Base-by-base conservation (phyloP, 2,797 vertebrate species). In the Mus minutoides region DNA sequence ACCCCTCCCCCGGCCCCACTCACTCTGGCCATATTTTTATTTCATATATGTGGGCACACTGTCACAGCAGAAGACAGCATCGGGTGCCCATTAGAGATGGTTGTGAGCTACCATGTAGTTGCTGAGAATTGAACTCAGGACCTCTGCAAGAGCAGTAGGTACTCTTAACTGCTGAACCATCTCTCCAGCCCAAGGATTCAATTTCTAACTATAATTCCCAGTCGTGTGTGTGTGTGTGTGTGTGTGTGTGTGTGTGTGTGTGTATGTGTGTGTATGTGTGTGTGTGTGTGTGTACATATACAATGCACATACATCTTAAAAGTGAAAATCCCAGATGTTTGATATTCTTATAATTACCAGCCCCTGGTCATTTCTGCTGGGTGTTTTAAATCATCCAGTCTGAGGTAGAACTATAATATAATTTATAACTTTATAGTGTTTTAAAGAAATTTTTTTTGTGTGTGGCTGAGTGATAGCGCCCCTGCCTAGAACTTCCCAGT, bases 271-370 rank as follows among this genome's bases (percentile, higher is more conserved):
- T 64, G 62, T 64, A 29, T n/a, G 5, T 8, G 29, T 64, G 62
- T 64, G 26, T 64, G 62, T 31, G 62, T 64, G 62, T 64, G 62
- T n/a, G 5, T 8, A 10, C 24, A 8, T 26, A 16, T 26, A 58
- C 14, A n/a, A 78, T 29, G 10, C 29, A 58, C 37, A 82, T 40
- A 37, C 58, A 58, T 26, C 14, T 58, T 77, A 54, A 46, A 96
- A 75, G 80, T 85, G 90, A 91, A 96, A 95, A 73, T 37, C 62
- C 17, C 34, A 78, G 10, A 56, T 71, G 13, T 22, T 76, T 62
- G 49, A 52, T n/a, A 11, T 92, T 89, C 46, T 85, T 60, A 21
- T 4, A 95, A 89, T 60, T 40, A 77, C 7, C 73, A 92, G 22
- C 6, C 46, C 46, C 52, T 40, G 19, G 49, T 83, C 62, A 43